Base-by-base conservation (phyloP, 2,113 vertebrate species). In the Ursus arctos region DNA sequence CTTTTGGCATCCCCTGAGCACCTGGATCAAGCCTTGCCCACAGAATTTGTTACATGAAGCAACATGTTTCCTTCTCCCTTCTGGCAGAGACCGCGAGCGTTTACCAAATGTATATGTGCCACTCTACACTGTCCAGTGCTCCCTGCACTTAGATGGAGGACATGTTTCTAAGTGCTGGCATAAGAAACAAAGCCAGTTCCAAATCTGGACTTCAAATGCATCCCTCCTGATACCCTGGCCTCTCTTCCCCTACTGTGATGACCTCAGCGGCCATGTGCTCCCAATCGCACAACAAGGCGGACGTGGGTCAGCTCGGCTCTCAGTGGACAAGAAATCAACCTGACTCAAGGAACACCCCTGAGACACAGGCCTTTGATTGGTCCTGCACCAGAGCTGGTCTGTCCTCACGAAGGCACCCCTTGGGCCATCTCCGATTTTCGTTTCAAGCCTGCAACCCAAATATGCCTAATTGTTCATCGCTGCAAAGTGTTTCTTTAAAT, bases 101-200 rank as follows among this genome's bases (percentile, higher is more conserved):
- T 77, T 6, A 8, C 28, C 71, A 16, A 12, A 36, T 2, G 26
- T 3, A 12, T 2, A 1, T 1, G 6, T 3, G 7, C 4, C 65
- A 31, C 47, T 83, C 51, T 36, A 0, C 18, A 33, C 33, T 49
- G 26, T 57, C 4, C 2, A 47, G 31, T 2, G 33, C 33, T 88
- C 71, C 18, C n/a, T 0, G 4, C 0, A 0, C n/a, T 13, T n/a
- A 18, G 33, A 49, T 0, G 10, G 49, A 77, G 21, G 12, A 40
- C 26, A 1, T 6, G 18, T 55, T 53, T 55, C 61, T 33, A 26
- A 10, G 7, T 3, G 47, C 74, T n/a, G 65, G 47, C 15, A 33
- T 8, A 21, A 69, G 36, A 1, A 15, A 21, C 3, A 31, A 31
- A 31, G 28, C 15, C 57, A 2, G 28, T 33, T 80, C 55, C 55